Base-by-base conservation (phyloP, 2,797 vertebrate genomes). In the Limosa lapponica region DNA sequence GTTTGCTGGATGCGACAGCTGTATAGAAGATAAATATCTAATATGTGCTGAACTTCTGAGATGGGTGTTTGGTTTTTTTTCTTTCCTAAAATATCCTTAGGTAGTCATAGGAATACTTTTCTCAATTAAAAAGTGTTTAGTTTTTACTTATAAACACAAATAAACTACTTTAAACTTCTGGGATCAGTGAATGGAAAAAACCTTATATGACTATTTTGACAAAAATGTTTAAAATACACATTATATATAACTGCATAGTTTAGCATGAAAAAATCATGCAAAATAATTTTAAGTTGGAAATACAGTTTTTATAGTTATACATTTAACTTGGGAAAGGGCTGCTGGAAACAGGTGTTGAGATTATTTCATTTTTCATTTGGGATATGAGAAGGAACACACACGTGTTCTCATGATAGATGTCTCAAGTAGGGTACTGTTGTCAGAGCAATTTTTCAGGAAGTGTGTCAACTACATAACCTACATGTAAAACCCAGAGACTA, bases 401-500 rank as follows among this genome's bases (percentile, higher is more conserved):
- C 7, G 1, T 43, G 8, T 82, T 78, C 51, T 67, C 37, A 55
- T 62, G 46, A 34, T 2, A 82, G 48, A n/a, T 69, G 49, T 39
- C 66, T 93, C 64, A 75, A 78, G 24, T 14, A 58, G 6, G 59
- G 16, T 37, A 65, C 36, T 48, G 25, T 20, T 81, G 57, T 57
- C 85, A 91, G 46, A 78, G 52, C 3, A 5, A 85, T 71, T 94
- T 84, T 78, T 73, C 84, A 96, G 48, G 65, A 65, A 92, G 30
- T 13, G 25, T 30, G 22, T 79, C 80, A 92, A 6, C 48, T 57
- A 73, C n/a, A 71, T 34, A 69, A 43, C 49, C 81, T 49, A 67
- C 22, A 49, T 23, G 37, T n/a, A 78, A 87, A 87, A 32, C 22
- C 16, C 41, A 44, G 25, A 89, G 11, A 66, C 2, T 25, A 55